Percentiles rank a stretch among this genome's conserved stretches.
Conservation (phyloP, 1,140 invertebrate genomes). For the Drosophila repleta region DNA sequence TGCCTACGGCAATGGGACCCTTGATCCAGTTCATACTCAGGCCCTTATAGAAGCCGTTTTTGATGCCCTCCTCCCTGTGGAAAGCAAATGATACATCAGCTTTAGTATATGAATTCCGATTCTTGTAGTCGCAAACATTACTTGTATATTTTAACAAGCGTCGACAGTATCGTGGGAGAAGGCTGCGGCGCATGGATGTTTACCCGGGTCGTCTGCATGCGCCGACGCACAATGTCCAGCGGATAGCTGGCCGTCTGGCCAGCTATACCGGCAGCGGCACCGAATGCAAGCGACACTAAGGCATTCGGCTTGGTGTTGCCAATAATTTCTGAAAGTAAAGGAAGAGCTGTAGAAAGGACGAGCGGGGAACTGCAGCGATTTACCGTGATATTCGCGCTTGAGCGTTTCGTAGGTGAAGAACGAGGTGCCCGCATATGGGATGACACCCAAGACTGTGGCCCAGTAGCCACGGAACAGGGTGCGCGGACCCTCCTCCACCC, state of each 20-base stretch:
- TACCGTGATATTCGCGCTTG: conserved; percentile 92
- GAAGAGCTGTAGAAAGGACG: background rate
- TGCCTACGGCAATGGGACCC: conserved; percentile 98
- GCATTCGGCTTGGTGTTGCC: conserved; percentile 85
- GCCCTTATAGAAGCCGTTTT: conserved; percentile 97
- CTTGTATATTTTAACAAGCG: conserved; percentile 76
- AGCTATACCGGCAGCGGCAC: conserved; percentile 95
- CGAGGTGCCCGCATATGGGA: conserved; percentile 98
- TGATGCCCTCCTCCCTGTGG: conserved; percentile 92
- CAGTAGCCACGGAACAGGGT: conserved; percentile 94
- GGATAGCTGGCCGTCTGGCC: conserved; percentile 99
- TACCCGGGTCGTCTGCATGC: conserved; percentile 83
- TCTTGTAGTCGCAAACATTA: conserved; percentile 20
- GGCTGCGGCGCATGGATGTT: conserved; percentile 39
- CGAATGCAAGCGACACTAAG: conserved; percentile 90
- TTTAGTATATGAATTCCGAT: background rate
- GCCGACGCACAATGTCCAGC: conserved; percentile 82
- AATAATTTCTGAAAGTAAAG: conserved; percentile 61
- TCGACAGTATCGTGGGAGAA: conserved; percentile 71
- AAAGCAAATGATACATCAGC: conserved; percentile 21
- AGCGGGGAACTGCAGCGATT: background rate
- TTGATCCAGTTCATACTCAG: conserved; percentile 99
- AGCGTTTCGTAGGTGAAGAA: conserved; percentile 99
- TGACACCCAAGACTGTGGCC: conserved; percentile 96
- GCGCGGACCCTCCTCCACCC: conserved; percentile 90